A percentile compares a stretch with the other conserved stretches of the same genome.
Evolutionary conservation across 2,113 vertebrate species (phyloP).

Genomic region (Oreochromis niloticus): DNA sequence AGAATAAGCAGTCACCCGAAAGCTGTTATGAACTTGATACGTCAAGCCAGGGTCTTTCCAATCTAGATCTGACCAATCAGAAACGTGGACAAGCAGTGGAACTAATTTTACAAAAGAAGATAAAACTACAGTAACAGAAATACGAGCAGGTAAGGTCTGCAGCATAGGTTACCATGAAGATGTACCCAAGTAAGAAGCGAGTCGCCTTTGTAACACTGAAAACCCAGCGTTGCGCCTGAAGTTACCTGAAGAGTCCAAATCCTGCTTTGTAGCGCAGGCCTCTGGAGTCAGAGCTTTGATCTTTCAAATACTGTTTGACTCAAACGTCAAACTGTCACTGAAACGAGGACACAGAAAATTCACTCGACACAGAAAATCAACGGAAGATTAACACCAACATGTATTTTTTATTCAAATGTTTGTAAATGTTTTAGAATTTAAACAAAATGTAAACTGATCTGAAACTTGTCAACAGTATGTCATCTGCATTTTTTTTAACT

Average conservation of each 20-base stretch:
- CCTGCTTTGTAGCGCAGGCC: background rate
- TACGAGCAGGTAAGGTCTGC: background rate
- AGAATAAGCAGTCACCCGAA: background rate
- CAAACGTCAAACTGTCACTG: background rate
- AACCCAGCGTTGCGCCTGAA: background rate
- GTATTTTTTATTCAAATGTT: constrained; percentile 8
- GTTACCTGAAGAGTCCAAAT: background rate
- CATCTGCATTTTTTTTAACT: background rate
- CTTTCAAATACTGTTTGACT: background rate
- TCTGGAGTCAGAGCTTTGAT: background rate
- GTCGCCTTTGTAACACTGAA: background rate
- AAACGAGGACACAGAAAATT: constrained; percentile 13
- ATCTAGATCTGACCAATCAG: background rate
- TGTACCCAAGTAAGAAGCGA: background rate
- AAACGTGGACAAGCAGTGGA: background rate
- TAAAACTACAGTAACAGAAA: background rate
- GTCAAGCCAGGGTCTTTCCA: background rate
- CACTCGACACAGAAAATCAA: constrained; percentile 8
- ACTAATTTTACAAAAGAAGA: background rate
- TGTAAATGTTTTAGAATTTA: background rate
- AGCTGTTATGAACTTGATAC: background rate
- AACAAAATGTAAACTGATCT: background rate
- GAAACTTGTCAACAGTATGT: background rate
- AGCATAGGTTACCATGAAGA: background rate
- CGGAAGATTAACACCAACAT: constrained; percentile 18